Base-by-base conservation (phyloP, 2,888 invertebrate species). In the Hypolimnas misippus region DNA sequence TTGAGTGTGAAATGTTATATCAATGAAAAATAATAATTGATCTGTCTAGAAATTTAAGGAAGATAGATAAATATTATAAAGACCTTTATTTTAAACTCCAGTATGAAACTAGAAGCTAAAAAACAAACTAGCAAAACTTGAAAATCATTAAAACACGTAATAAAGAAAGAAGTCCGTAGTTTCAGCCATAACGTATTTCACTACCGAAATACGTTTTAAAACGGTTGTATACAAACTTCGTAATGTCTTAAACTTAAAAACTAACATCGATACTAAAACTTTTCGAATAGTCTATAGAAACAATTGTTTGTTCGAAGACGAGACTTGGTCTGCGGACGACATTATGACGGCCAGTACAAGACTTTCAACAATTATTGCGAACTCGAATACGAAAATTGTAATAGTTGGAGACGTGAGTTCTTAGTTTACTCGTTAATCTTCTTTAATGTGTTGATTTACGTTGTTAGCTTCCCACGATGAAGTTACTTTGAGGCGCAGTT, bases 371-470 rank as follows among this genome's bases (percentile, higher is more conserved):
- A 80, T 38, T 89, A 85, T 50, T 89, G 89, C 17, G 80, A 83
- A 65, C 74, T 89, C 79, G 88, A 89, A 67, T 88, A 78, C 38
- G 89, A 87, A 33, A 89, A 89, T 62, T 89, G 89, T 54, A 87
- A 89, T 54, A 76, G 84, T 57, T 89, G 89, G 89, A 78, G 87
- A 75, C 72, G 89, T 89, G 66, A 81, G 86, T 76, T 49, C 17
- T 25, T 25, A 40, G 46, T 42, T 61, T 52, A 46, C 52, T 46
- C 42, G 51, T 62, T 55, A 46, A 40, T 44, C 44, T 51, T 14
- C 35, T 17, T 55, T 40, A 17, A 46, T 12, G 44, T 46, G 44
- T 46, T 46, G 44, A 46, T 46, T 46, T 21, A 46, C 17, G 42
- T 40, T 42, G 42, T 42, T 2, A 44, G 44, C 21, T 46, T 46